Conservation (phyloP, 2,797 vertebrate genomes). For the Columba guinea region DNA sequence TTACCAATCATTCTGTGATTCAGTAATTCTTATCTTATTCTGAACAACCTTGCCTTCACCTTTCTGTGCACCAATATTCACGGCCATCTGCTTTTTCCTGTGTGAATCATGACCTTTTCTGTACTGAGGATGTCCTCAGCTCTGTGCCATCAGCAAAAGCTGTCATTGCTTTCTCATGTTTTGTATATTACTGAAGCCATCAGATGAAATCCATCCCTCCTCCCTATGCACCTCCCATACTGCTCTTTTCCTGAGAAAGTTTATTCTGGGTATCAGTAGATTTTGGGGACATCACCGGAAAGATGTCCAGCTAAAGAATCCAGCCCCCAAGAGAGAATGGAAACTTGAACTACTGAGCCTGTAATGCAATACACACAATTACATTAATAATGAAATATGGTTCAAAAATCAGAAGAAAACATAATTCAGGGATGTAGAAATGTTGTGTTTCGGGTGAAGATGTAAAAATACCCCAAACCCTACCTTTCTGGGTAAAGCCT, state of each 20-base stretch:
- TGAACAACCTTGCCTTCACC: neutral
- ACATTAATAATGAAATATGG: neutral
- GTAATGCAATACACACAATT: neutral
- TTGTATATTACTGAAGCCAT: neutral
- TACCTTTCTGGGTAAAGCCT: neutral
- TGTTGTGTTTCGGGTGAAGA: neutral
- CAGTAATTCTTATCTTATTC: no score
- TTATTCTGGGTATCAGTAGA: neutral
- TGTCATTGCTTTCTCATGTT: neutral
- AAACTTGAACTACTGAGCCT: neutral
- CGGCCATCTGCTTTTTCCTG: neutral
- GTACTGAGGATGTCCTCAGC: neutral
- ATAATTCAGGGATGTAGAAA: neutral
- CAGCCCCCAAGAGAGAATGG: neutral
- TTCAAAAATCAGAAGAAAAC: neutral
- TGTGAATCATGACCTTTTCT: neutral
- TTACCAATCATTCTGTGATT: no score
- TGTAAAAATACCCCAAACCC: neutral
- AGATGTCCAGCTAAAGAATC: neutral
- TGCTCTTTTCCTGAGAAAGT: neutral
- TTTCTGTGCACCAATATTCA: neutral
- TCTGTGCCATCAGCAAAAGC: neutral
- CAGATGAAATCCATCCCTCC: neutral
- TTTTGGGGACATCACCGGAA: neutral
- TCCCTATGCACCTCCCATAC: neutral